Conservation (phyloP, 2,113 vertebrate genomes). For the Eublepharis macularius region DNA sequence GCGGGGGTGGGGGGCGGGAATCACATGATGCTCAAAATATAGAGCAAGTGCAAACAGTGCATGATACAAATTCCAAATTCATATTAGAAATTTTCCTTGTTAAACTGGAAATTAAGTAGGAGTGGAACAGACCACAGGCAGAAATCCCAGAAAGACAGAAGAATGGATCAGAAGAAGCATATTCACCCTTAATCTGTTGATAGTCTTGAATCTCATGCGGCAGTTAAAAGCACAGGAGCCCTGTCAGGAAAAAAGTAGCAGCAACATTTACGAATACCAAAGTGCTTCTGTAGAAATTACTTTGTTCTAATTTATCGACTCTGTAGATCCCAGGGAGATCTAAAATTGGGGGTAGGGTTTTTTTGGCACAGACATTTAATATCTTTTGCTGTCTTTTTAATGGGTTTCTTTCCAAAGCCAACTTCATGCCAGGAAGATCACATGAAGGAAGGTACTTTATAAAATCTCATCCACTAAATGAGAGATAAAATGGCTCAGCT, state of each 20-base stretch:
- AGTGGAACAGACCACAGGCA: too few relatives aligned
- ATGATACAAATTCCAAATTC: too few relatives aligned
- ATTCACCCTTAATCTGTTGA: background rate
- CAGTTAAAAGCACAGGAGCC: background rate
- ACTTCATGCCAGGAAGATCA: constrained; percentile 52
- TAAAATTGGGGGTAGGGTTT: constrained; percentile 17
- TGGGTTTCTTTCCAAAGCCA: constrained; percentile 42
- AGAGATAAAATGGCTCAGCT: constrained; percentile 38
- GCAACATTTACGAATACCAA: background rate
- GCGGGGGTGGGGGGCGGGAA: too few relatives aligned
- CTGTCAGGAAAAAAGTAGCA: background rate
- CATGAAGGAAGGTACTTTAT: constrained; percentile 35
- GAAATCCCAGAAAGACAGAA: too few relatives aligned
- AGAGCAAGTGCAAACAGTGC: too few relatives aligned
- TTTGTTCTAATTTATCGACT: background rate
- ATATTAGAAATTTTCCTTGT: too few relatives aligned
- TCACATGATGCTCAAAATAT: too few relatives aligned
- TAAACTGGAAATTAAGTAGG: too few relatives aligned
- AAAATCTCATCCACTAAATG: background rate
- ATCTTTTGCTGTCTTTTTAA: constrained; percentile 29
- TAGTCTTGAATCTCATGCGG: background rate
- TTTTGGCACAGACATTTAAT: constrained; percentile 14
- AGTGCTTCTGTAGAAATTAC: background rate
- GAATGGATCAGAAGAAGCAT: too few relatives aligned
- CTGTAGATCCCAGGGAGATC: background rate